phyloP scores from a whole-genome alignment of 2,888 invertebrate species.

The Lithophane socia region DNA sequence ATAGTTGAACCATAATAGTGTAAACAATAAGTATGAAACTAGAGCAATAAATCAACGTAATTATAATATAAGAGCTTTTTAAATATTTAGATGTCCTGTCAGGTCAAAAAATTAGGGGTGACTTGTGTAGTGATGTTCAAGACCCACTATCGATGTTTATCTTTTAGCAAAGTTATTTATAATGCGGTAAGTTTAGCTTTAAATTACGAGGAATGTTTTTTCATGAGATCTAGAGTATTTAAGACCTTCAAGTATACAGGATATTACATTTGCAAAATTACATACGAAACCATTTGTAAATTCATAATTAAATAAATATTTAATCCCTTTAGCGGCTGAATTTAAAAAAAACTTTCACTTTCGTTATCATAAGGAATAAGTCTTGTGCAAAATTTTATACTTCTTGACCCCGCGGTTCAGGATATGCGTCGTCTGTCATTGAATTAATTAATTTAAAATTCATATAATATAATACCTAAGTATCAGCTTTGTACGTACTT shows the following conservation, averaged over 20 bases:
- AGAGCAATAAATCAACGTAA: slow-evolving; percentile 79
- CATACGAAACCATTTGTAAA: not conserved
- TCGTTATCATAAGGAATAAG: too few species aligned
- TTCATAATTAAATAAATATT: not conserved
- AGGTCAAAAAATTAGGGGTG: slow-evolving; percentile 70
- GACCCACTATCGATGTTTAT: slow-evolving; percentile 28
- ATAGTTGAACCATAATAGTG: slow-evolving; percentile 39
- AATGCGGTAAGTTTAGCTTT: not conserved
- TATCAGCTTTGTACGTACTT: too few species aligned
- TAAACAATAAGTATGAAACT: slow-evolving; percentile 65
- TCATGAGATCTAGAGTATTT: not conserved
- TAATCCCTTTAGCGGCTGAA: too few species aligned
- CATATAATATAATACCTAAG: too few species aligned
- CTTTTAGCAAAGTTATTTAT: not conserved
- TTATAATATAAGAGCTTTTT: slow-evolving; percentile 80
- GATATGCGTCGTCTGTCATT: too few species aligned
- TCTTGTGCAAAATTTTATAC: too few species aligned
- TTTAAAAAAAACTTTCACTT: too few species aligned
- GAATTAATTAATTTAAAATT: too few species aligned
- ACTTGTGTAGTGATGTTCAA: slow-evolving; percentile 50
- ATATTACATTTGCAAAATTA: not conserved
- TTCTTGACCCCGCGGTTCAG: too few species aligned
- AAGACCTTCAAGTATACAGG: not conserved
- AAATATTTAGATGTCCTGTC: slow-evolving; percentile 82
- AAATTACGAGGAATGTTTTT: not conserved